These are phyloP conservation scores for Parotia lawesii DNA, from an alignment of 2,113 vertebrate species.

Conservation along the genomic window DNA sequence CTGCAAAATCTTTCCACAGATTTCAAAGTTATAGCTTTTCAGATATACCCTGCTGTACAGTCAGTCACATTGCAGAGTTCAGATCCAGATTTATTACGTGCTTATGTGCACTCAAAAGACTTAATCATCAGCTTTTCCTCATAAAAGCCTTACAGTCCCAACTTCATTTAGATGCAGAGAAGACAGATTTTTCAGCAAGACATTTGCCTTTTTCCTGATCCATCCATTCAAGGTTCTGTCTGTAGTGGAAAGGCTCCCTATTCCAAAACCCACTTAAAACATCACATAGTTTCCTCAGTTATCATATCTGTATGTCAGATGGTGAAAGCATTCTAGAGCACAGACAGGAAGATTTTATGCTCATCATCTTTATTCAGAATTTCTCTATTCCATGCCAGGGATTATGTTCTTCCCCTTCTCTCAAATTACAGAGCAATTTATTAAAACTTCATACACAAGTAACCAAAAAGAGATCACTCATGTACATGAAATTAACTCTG, in stretches of 20 bases:
- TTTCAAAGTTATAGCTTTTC: constrained; percentile 11
- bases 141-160: neutral
- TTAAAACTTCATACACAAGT: neutral
- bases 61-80: neutral
- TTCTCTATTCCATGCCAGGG: neutral
- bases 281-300: neutral
- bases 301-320: neutral
- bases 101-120: neutral
- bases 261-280: neutral
- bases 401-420: neutral
- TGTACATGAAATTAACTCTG: neutral
- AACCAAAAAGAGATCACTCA: neutral
- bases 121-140: constrained; percentile 14
- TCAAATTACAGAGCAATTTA: neutral
- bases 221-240: neutral
- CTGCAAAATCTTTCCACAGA: neutral
- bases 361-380: neutral
- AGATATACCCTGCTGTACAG: neutral
- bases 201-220: neutral
- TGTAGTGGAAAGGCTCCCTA: neutral
- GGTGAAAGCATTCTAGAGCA: neutral
- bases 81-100: neutral
- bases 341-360: neutral
- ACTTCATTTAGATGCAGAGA: neutral
- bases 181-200: neutral